Percentiles rank a stretch among this genome's conserved stretches.
phyloP scores from a whole-genome alignment of 1,140 invertebrate species.

The Drosophila bocki region DNA sequence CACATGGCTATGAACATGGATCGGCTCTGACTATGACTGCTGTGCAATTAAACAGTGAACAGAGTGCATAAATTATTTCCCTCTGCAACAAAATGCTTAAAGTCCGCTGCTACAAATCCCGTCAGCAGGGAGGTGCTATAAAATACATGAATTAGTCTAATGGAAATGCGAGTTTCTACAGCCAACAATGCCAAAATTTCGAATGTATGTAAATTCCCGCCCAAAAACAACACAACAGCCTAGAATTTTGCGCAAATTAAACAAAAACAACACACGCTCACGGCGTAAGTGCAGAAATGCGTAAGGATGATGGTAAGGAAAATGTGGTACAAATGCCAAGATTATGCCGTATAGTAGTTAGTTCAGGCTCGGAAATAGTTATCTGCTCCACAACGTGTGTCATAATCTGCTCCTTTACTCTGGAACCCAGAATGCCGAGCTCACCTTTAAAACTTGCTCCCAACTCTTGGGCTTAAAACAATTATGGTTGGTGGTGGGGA shows the following conservation, averaged over 20 bases:
- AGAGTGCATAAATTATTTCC: conserved; percentile 56
- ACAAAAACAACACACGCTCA: conserved; percentile 46
- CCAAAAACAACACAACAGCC: conserved; percentile 29
- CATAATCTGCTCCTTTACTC: conserved; percentile 15
- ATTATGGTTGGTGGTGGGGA: conserved; percentile 20
- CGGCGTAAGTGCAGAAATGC: conserved; percentile 18
- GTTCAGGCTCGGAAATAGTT: conserved; percentile 37
- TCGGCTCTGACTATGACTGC: conserved; percentile 3
- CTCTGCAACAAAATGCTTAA: conserved; percentile 46
- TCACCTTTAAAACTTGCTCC: conserved; percentile 38
- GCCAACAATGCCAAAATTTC: conserved; percentile 57
- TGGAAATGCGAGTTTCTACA: conserved; percentile 54
- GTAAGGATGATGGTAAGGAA: conserved; percentile 19
- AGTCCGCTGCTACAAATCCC: conserved; percentile 34
- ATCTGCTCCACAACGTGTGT: conserved; percentile 32
- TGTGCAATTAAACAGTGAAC: conserved; percentile 57
- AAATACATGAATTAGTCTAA: conserved; percentile 66
- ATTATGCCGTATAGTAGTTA: conserved; percentile 37
- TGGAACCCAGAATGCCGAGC: conserved; percentile 9
- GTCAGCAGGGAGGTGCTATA: conserved; percentile 51
- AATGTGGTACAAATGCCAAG: conserved; percentile 42
- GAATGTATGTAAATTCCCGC: conserved; percentile 50
- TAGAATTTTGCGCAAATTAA: conserved; percentile 56
- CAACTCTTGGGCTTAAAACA: conserved; percentile 34
- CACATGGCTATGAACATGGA: conserved; percentile 4